phyloP scores from a whole-genome alignment of 2,888 invertebrate species.

The Ethmia dodecea region DNA sequence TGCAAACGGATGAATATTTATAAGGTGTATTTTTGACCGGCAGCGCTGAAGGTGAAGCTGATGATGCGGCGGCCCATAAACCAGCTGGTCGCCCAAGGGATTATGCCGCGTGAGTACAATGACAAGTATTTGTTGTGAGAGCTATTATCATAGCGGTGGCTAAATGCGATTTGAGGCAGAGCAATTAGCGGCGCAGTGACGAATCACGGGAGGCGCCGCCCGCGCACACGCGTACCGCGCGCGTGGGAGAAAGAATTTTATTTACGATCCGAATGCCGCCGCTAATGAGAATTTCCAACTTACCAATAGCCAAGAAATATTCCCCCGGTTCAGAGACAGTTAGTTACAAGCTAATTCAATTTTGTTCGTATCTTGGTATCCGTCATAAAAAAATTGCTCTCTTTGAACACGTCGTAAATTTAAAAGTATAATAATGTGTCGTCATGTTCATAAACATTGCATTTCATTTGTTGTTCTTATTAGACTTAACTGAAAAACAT shows the following conservation, averaged over 20 bases:
- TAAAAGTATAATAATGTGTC: too few relatives aligned
- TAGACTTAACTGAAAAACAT: too few relatives aligned
- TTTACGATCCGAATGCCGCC: conserved; percentile 50
- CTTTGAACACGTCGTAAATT: conserved; percentile 9
- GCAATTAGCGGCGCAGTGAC: conserved; percentile 30
- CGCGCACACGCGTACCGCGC: conserved; percentile 22
- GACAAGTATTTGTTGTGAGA: background rate
- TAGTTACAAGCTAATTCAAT: conserved; percentile 8
- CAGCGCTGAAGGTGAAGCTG: conserved; percentile 98
- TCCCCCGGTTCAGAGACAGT: conserved; percentile 12
- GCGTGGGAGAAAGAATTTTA: conserved; percentile 60
- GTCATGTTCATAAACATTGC: too few relatives aligned
- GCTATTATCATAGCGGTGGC: conserved; percentile 6
- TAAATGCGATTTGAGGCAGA: conserved; percentile 20
- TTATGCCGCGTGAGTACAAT: conserved; percentile 96
- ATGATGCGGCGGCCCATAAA: conserved; percentile 96
- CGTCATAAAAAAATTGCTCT: conserved; percentile 6
- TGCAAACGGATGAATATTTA: conserved; percentile 1
- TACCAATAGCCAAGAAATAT: conserved; percentile 28
- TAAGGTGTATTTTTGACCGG: conserved; percentile 36
- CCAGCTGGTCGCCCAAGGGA: conserved; percentile 98
- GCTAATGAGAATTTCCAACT: conserved; percentile 46
- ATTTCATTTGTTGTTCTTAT: too few relatives aligned
- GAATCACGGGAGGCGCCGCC: conserved; percentile 19
- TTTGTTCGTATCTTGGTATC: conserved; percentile 1